Evolutionary conservation across 2,888 invertebrate species (phyloP), one percentile per base, ranked within the genome.

Genomic region (Caenorhabditis sp.): DNA sequence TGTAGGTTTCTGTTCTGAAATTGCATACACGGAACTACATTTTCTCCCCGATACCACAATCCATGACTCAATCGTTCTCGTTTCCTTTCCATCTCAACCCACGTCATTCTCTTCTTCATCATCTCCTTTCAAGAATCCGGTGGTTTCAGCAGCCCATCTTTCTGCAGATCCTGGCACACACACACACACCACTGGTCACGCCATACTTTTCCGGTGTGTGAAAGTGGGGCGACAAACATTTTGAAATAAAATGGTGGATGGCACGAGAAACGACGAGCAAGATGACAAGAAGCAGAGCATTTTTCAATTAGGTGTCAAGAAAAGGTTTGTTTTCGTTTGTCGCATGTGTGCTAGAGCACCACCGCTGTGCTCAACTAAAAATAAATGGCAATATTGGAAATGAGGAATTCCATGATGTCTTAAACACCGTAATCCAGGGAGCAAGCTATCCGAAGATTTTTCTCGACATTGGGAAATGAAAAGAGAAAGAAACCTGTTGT

Each of bases 251-350:
- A 63, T 47, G 66, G 59, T 58, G 59, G 80, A 59, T 73, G 73
- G 51, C 59, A 80, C 63, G 64, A 56, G 73, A 22, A n/a, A 19
- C 14, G 7, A 38, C 47, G 58, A 56, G 26, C 38, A 49, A 41
- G 38, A 61, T 51, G n/a, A n/a, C n/a, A 61, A 54, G 51, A 61
- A 38, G 54, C 47, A 58, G 44, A 69, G 77, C 64, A 73, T 79
- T 79, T 79, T 79, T 70, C 79, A 79, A 79, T 79, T 79, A 79
- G 70, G 79, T 79, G 79, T 70, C 79, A 79, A 79, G 79, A 64
- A 79, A 79, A 79, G 79, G 79, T 79, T 79, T 79, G 70, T 79
- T 79, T 79, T 79, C 59, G 69, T 19, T 47, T 51, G 75, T 31
- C 56, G n/a, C 68, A n/a, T 41, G 19, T 31, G 38, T 47, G 54